Evolutionary conservation across 2,797 vertebrate genomes (phyloP).

Genomic region (Myiotriccus ornatus): DNA sequence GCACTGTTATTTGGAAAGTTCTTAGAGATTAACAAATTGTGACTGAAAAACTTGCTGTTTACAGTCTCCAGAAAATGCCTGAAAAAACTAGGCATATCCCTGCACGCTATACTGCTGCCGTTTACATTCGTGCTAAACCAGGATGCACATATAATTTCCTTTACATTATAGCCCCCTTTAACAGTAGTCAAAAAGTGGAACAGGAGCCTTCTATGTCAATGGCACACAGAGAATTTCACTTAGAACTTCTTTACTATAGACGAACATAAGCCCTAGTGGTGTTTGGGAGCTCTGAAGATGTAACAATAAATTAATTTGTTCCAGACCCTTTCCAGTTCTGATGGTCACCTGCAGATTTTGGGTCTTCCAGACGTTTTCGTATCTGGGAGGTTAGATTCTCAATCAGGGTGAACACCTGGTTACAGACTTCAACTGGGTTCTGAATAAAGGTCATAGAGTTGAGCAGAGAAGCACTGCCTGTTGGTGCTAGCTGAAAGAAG

Average conservation of each 20-base stretch:
- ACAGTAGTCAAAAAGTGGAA: not conserved
- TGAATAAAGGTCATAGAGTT: constrained; percentile 92
- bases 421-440: constrained; percentile 91
- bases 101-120: not conserved
- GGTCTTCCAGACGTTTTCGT: constrained; percentile 88
- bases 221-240: not conserved
- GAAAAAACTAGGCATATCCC: not conserved
- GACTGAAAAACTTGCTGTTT: not conserved
- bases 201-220: not conserved
- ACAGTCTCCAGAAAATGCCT: not conserved
- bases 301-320: not conserved
- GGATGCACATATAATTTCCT: not conserved
- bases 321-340: not conserved
- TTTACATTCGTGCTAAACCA: not conserved
- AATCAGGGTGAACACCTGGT: constrained; percentile 89
- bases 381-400: constrained; percentile 96
- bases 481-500: constrained; percentile 87
- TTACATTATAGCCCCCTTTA: not conserved
- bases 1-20: not conserved
- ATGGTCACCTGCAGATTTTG: constrained; percentile 88
- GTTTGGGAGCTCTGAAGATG: not conserved
- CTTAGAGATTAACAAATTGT: not conserved
- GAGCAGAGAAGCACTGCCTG: constrained; percentile 84
- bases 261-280: not conserved
- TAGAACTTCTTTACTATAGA: not conserved